phyloP scores from a whole-genome alignment of 2,888 invertebrate genomes.

The Melanotus villosus region DNA sequence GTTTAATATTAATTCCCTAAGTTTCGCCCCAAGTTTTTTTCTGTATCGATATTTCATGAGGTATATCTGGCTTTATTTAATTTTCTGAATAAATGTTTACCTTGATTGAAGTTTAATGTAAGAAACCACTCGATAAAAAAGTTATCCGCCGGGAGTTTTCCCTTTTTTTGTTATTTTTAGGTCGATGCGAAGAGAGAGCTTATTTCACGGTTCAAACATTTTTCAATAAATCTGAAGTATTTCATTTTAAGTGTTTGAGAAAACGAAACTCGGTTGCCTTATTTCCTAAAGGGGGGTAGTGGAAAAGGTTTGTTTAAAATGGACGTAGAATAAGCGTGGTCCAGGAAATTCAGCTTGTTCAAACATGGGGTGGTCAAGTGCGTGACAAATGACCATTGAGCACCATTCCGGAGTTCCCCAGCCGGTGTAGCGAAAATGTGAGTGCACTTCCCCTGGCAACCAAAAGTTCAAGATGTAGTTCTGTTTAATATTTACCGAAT shows the following conservation, averaged over 20 bases:
- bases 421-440: slow-evolving; percentile 35
- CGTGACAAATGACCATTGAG: slow-evolving; percentile 45
- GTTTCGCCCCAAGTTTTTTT: too few relatives aligned
- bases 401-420: slow-evolving; percentile 34
- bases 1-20: too few relatives aligned
- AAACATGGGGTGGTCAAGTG: slow-evolving; percentile 44
- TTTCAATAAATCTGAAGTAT: not conserved
- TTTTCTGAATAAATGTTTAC: too few relatives aligned
- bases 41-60: too few relatives aligned
- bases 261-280: not conserved
- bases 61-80: too few relatives aligned
- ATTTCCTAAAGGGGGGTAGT: too few relatives aligned
- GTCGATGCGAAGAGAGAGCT: too few relatives aligned
- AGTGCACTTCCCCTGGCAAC: slow-evolving; percentile 33
- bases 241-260: not conserved
- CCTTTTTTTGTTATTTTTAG: too few relatives aligned
- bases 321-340: slow-evolving; percentile 15
- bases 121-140: too few relatives aligned
- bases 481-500: slow-evolving; percentile 28
- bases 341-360: slow-evolving; percentile 36
- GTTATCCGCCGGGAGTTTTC: too few relatives aligned
- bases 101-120: too few relatives aligned
- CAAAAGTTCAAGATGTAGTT: slow-evolving; percentile 30
- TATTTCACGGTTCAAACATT: not conserved
- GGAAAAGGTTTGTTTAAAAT: slow-evolving; percentile 28